Evolutionary conservation across 2,888 invertebrate genomes (phyloP).

Genomic region (Anaspis maculata): DNA sequence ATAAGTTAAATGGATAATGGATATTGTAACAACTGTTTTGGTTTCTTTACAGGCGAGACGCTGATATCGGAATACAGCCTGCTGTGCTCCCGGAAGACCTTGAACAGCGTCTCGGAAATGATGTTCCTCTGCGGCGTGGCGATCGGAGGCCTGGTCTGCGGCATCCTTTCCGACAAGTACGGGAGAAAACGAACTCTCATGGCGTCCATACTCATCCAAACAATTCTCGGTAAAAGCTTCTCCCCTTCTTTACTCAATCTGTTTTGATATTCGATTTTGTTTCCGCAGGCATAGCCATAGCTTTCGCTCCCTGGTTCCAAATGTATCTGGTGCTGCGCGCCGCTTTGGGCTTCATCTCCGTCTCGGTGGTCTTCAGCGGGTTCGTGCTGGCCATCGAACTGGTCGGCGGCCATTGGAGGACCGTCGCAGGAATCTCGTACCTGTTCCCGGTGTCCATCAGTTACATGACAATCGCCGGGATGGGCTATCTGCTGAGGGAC

Average conservation of each 20-base stretch:
- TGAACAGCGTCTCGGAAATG: conserved; percentile 67
- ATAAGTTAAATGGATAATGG: too few relatives aligned
- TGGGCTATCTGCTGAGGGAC: conserved; percentile 62
- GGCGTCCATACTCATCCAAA: conserved; percentile 50
- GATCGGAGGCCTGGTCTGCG: conserved; percentile 69
- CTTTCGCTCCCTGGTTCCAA: conserved; percentile 61
- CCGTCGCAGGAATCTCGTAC: conserved; percentile 72
- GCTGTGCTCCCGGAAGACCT: conserved; percentile 62
- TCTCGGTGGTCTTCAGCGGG: conserved; percentile 75
- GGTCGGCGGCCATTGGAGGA: conserved; percentile 72
- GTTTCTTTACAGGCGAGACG: conserved; percentile 58
- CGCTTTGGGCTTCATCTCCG: conserved; percentile 65
- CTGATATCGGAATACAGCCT: conserved; percentile 70
- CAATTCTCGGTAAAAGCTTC: conserved; percentile 6
- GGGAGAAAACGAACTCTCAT: conserved; percentile 71
- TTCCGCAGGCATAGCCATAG: conserved; percentile 48
- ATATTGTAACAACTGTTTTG: too few relatives aligned
- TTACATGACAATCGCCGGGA: conserved; percentile 63
- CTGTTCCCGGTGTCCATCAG: conserved; percentile 71
- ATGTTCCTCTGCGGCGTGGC: conserved; percentile 71
- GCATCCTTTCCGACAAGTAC: conserved; percentile 69
- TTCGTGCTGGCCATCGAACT: conserved; percentile 72
- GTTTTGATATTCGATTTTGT: too few relatives aligned
- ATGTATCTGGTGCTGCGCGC: conserved; percentile 63
- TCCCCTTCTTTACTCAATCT: neutral